Base-by-base conservation (phyloP, 2,797 vertebrate genomes). In the Fringilla coelebs region DNA sequence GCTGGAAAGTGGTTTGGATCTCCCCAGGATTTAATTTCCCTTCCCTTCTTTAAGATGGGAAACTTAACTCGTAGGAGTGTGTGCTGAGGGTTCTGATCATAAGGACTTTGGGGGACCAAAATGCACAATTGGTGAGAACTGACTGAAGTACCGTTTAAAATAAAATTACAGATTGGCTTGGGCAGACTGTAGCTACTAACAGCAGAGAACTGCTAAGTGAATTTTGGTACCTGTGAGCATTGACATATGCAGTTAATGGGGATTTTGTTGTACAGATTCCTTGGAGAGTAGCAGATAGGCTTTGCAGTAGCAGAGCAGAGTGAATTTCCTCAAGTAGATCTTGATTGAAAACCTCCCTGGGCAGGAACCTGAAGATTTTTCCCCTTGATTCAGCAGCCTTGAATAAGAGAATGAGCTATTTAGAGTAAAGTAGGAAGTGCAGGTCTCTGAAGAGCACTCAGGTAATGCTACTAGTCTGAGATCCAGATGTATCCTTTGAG, bases 401-500 rank as follows among this genome's bases (percentile, higher is more conserved):
- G 40, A 85, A 57, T 28, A 72, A 85, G 54, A 48, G 20, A 28
- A 24, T 25, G 26, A 72, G 40, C 25, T 80, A 49, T 60, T 86
- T 70, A 36, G 43, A 76, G 25, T 52, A 13, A 84, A 81, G 36
- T 22, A 60, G 61, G 38, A 80, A 81, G n/a, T 48, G 40, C 31
- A n/a, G 10, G 36, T 87, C 66, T 84, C 81, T 81, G 70, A 90
- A 77, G 70, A 89, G 48, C 61, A 11, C 57, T 74, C 36, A 71
- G 52, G n/a, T 71, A 28, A 43, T 22, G n/a, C 36, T 71, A 5
- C 61, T 68, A 24, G 10, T 60, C 60, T 49, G 57, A 81, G 17
- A 84, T 77, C 32, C 65, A 74, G 57, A 62, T 66, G 34, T 1
- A 2, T 45, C 3, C 1, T 70, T 83, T 74, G 21, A 62, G 46